Evolutionary conservation across 2,113 vertebrate species (phyloP).

Genomic region (Ivindomyrus marchei): DNA sequence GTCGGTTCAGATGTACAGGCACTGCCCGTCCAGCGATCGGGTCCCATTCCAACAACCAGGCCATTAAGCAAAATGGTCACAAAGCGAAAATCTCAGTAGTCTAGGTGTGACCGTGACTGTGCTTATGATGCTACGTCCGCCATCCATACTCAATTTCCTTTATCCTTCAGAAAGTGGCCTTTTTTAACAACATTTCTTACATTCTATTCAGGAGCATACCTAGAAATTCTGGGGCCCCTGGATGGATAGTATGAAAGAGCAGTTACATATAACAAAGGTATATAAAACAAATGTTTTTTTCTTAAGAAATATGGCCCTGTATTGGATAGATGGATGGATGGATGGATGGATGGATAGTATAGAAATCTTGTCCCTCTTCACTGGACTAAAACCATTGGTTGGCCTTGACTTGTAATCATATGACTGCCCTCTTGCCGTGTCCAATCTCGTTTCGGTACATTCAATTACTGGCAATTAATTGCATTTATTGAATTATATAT

Average conservation of each 20-base stretch:
- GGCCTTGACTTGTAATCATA: not conserved
- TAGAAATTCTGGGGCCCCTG: not conserved
- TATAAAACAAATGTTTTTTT: not conserved
- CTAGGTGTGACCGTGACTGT: not conserved
- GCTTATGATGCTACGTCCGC: not conserved
- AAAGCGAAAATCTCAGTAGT: not conserved
- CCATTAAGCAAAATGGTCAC: too few relatives aligned
- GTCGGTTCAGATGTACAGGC: too few relatives aligned
- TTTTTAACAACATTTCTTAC: not conserved
- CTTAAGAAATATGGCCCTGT: not conserved
- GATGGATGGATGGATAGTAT: not conserved
- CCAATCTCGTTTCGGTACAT: not conserved
- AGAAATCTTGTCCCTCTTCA: not conserved
- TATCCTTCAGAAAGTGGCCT: not conserved
- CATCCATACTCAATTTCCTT: not conserved
- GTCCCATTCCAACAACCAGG: not conserved
- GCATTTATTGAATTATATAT: not conserved
- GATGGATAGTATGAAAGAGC: not conserved
- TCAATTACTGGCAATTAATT: conserved; percentile 7
- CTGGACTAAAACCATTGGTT: not conserved
- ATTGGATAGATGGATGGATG: not conserved
- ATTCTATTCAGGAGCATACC: not conserved
- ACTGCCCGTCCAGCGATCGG: too few relatives aligned
- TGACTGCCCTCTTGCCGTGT: not conserved
- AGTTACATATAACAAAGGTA: not conserved